Conservation (phyloP, 2,888 invertebrate genomes). For the Syrphus vitripennis region DNA sequence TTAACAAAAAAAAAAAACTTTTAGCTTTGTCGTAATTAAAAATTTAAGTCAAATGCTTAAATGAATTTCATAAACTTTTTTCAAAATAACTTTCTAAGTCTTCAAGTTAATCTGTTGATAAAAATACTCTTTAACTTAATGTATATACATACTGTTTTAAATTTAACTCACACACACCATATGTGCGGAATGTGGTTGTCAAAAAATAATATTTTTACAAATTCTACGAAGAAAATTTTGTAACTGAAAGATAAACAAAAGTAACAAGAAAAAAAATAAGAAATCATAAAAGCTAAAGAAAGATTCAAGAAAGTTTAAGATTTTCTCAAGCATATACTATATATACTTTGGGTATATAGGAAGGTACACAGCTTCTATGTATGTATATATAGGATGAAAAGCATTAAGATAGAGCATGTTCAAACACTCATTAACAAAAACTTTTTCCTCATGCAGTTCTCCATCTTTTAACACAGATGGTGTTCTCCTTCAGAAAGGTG, state of each 20-base stretch:
- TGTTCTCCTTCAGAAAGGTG: conserved; percentile 25
- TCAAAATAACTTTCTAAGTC: not conserved
- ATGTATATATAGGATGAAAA: not conserved
- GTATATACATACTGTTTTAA: not conserved
- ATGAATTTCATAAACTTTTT: not conserved
- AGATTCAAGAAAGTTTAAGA: not conserved
- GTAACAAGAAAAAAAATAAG: not conserved
- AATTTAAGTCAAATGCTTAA: too few species aligned
- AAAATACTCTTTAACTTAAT: not conserved
- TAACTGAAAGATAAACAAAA: not conserved
- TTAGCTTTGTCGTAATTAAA: too few species aligned
- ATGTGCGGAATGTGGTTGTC: not conserved
- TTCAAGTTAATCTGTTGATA: not conserved
- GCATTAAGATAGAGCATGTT: conserved; percentile 52
- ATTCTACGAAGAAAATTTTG: not conserved
- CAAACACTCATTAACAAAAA: conserved; percentile 67
- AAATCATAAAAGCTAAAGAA: not conserved
- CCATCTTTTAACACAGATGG: conserved; percentile 25
- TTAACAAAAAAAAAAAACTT: too few species aligned
- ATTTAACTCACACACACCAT: not conserved
- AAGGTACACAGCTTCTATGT: not conserved
- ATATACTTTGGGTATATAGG: not conserved
- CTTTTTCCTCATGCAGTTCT: conserved; percentile 36
- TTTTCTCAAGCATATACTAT: not conserved
- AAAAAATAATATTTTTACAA: not conserved